These are phyloP conservation scores for Myzus persicae DNA, from an alignment of 1,140 invertebrate genomes.

Conservation along the genomic window DNA sequence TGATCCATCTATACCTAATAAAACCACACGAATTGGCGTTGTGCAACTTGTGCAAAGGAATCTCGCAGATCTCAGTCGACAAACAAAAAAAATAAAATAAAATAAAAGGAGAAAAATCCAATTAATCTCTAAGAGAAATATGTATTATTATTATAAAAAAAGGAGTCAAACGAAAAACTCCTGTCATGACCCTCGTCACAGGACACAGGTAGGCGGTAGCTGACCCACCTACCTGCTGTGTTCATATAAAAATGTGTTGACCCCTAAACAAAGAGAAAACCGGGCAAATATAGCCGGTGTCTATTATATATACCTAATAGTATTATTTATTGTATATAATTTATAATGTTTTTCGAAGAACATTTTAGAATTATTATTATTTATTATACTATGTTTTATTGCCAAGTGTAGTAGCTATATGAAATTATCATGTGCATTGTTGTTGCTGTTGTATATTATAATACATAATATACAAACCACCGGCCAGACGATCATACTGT, in stretches of 20 bases:
- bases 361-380: background rate
- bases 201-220: background rate
- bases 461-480: background rate
- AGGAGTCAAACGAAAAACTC: slow-evolving; percentile 15
- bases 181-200: slow-evolving; percentile 25
- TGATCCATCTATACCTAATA: background rate
- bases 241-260: background rate
- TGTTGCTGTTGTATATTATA: too few relatives aligned
- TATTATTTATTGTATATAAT: background rate
- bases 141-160: background rate
- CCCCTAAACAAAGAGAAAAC: slow-evolving; percentile 1
- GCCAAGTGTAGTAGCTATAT: background rate
- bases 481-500: background rate
- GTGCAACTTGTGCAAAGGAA: background rate
- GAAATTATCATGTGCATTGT: background rate
- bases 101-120: slow-evolving; percentile 20
- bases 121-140: slow-evolving; percentile 12
- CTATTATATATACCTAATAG: too few relatives aligned
- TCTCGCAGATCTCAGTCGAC: background rate
- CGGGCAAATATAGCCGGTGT: background rate
- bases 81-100: background rate
- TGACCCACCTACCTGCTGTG: background rate
- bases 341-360: background rate
- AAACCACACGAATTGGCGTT: background rate
- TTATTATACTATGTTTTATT: background rate